Percentiles rank a stretch among this genome's conserved stretches.
Conservation (phyloP, 2,888 invertebrate species). For the Trilocha varians region DNA sequence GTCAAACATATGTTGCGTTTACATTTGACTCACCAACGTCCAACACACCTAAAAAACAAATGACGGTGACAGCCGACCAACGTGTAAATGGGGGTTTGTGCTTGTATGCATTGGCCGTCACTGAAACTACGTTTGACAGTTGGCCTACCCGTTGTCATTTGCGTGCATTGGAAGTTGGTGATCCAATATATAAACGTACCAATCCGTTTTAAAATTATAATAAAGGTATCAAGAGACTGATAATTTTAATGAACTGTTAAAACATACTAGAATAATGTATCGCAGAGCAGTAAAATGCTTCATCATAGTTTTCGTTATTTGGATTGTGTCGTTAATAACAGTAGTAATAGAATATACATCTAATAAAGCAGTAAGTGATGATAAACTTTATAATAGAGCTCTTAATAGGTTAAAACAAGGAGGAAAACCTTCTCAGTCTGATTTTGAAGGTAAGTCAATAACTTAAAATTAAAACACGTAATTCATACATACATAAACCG, state of each 20-base stretch:
- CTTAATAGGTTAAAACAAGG: constrained; percentile 20
- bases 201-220: too few species aligned
- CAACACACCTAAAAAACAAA: too few species aligned
- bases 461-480: background rate
- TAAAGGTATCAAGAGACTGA: background rate
- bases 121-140: too few species aligned
- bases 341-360: constrained; percentile 23
- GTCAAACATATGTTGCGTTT: too few species aligned
- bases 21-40: too few species aligned
- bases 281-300: constrained; percentile 19
- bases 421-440: constrained; percentile 11
- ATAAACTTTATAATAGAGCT: constrained; percentile 18
- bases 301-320: constrained; percentile 23
- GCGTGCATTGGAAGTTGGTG: too few species aligned
- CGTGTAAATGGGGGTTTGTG: too few species aligned
- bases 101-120: too few species aligned
- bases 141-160: too few species aligned
- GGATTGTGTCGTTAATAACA: constrained; percentile 31
- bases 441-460: constrained; percentile 23
- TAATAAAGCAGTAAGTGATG: constrained; percentile 10
- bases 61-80: too few species aligned
- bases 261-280: constrained; percentile 9
- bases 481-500: background rate
- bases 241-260: background rate
- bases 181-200: too few species aligned